Conservation (phyloP, 2,797 vertebrate genomes). For the Pipistrellus nathusii region DNA sequence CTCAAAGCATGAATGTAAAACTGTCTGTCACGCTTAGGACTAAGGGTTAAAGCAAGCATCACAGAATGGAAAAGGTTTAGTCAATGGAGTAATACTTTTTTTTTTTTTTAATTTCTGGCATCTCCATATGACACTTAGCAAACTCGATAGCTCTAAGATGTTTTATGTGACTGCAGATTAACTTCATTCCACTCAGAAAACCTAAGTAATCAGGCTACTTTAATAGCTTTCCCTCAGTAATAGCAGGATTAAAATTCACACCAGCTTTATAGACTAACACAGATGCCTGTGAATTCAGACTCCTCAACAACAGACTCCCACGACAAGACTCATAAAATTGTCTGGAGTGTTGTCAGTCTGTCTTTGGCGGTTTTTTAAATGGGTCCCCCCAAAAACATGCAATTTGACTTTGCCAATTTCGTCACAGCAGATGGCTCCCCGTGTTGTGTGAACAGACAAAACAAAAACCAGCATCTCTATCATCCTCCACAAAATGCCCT, state of each 20-base stretch:
- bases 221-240: conserved; percentile 1
- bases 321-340: conserved; percentile 23
- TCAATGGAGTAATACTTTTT: background rate
- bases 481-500: conserved; percentile 34
- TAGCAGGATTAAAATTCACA: conserved; percentile 19
- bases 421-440: background rate
- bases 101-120: background rate
- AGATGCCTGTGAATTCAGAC: background rate
- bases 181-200: conserved; percentile 28
- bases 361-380: conserved; percentile 60
- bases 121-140: background rate
- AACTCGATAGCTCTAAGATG: background rate
- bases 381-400: conserved; percentile 62
- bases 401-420: conserved; percentile 59
- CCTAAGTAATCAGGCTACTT: background rate
- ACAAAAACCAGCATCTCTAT: background rate
- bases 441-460: background rate
- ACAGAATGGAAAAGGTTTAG: background rate
- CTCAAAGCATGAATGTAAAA: background rate
- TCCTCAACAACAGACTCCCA: background rate
- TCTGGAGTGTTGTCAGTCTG: conserved; percentile 11
- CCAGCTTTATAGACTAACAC: background rate
- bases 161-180: background rate
- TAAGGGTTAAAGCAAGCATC: background rate
- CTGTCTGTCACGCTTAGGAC: background rate